These are phyloP conservation scores for Cyphotilapia sp. DNA, from an alignment of 2,113 vertebrate genomes.

Conservation along the genomic window DNA sequence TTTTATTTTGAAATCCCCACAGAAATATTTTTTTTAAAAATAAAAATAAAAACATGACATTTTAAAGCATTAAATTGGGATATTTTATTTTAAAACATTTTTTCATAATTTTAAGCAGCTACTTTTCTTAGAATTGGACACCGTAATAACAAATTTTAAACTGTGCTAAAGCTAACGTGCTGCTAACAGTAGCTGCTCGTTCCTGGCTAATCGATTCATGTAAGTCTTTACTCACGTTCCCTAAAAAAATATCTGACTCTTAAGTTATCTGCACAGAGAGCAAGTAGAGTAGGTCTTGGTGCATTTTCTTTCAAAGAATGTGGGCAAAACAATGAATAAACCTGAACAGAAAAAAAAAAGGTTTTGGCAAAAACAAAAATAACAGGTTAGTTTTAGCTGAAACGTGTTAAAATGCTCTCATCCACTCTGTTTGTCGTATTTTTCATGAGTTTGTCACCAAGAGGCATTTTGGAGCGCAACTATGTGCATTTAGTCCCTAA, in stretches of 20 bases:
- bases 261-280: not conserved
- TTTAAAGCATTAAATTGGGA: not conserved
- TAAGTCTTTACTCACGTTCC: not conserved
- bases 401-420: not conserved
- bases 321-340: not conserved
- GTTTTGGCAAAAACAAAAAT: not conserved
- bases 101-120: not conserved
- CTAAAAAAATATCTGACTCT: not conserved
- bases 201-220: not conserved
- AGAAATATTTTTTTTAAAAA: not conserved
- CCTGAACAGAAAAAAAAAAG: not conserved
- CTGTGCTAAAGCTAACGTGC: not conserved
- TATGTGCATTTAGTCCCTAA: not conserved
- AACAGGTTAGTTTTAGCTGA: not conserved
- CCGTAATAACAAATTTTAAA: not conserved
- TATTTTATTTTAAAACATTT: not conserved
- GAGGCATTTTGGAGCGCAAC: not conserved
- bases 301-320: not conserved
- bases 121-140: not conserved
- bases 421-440: not conserved
- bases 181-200: not conserved
- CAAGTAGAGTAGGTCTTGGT: not conserved
- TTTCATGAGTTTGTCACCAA: not conserved
- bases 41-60: not conserved
- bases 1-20: not conserved